Evolutionary conservation across 2,797 vertebrate genomes (phyloP).

Genomic region (Masticophis lateralis): DNA sequence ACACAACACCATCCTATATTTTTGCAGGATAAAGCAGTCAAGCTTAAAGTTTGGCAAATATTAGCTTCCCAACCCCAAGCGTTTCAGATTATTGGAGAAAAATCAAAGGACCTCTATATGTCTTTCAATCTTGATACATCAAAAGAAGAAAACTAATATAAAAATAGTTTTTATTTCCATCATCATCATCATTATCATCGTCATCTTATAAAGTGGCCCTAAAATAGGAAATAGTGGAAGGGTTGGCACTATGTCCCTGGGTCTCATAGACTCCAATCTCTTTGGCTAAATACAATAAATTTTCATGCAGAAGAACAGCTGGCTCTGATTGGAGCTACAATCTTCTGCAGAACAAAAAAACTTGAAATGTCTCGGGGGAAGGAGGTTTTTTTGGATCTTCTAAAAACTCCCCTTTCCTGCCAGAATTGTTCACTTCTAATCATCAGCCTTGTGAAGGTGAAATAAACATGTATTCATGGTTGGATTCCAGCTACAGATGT

Average conservation of each 20-base stretch:
- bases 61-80: not conserved
- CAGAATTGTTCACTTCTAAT: not conserved
- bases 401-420: not conserved
- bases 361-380: not conserved
- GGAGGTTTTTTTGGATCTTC: not conserved
- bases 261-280: too few species aligned
- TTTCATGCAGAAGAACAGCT: not conserved
- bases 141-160: not conserved
- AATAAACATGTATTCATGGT: not conserved
- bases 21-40: not conserved
- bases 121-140: not conserved
- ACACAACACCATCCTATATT: not conserved
- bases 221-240: not conserved
- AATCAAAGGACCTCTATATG: not conserved
- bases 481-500: not conserved
- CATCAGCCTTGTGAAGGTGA: not conserved
- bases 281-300: not conserved
- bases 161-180: not conserved
- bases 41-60: not conserved
- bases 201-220: not conserved
- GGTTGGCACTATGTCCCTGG: too few species aligned
- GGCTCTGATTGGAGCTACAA: not conserved
- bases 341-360: not conserved
- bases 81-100: not conserved
- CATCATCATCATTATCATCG: too few species aligned